Percentiles rank a stretch among this genome's conserved stretches.
Conservation (phyloP, 2,888 invertebrate species). For the Myopa tessellatipennis region DNA sequence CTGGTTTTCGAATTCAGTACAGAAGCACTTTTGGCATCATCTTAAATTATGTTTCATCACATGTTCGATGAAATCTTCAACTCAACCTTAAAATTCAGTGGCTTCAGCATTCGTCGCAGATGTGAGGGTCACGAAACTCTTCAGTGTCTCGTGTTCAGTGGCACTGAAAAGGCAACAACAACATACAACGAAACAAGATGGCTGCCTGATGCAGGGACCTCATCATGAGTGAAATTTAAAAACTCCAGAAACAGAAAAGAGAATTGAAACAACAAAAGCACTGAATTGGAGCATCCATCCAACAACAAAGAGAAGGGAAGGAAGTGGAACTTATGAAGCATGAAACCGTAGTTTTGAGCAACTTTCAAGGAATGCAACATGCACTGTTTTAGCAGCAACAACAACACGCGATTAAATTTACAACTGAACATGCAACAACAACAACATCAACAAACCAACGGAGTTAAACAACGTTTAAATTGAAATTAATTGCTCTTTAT, state of each 20-base stretch:
- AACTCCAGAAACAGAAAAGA: not conserved
- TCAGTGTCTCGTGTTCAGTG: too few relatives aligned
- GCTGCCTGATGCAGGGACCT: not conserved
- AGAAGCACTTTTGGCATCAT: too few relatives aligned
- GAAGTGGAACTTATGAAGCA: conserved; percentile 26
- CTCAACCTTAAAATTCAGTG: too few relatives aligned
- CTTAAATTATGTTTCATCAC: too few relatives aligned
- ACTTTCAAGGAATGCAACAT: not conserved
- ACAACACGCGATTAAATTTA: not conserved
- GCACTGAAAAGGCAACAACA: too few relatives aligned
- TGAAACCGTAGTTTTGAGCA: not conserved
- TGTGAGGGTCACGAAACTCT: too few relatives aligned
- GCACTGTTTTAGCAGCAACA: not conserved
- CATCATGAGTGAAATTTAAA: not conserved
- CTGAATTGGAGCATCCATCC: too few relatives aligned
- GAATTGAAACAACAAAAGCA: not conserved
- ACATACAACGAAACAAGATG: not conserved
- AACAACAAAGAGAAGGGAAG: conserved; percentile 10
- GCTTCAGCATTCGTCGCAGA: too few relatives aligned
- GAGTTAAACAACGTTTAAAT: conserved; percentile 31
- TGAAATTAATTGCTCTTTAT: conserved; percentile 25
- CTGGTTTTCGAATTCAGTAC: too few relatives aligned
- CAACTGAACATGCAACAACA: conserved; percentile 23
- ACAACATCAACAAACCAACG: not conserved
- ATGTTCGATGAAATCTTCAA: too few relatives aligned